Percentiles rank a stretch among this genome's conserved stretches.
phyloP scores from a whole-genome alignment of 2,113 vertebrate species.

The Datnioides undecimradiatus region DNA sequence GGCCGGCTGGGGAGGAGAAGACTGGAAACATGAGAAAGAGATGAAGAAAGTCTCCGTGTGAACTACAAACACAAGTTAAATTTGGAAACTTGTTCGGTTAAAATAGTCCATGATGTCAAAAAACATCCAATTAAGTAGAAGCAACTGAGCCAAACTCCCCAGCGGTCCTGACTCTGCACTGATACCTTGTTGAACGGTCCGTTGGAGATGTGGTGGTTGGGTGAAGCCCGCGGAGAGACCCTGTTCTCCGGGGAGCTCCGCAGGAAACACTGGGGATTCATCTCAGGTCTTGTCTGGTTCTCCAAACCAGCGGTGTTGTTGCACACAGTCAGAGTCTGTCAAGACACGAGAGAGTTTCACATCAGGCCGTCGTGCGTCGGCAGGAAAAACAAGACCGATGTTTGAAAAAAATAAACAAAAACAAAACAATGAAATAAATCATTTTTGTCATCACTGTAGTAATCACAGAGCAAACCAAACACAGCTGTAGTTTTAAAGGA shows the following conservation, averaged over 20 bases:
- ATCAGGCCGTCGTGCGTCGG: neutral
- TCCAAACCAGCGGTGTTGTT: slow-evolving; percentile 81
- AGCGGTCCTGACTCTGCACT: neutral
- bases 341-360: slow-evolving; percentile 19
- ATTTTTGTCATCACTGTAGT: neutral
- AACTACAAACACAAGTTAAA: neutral
- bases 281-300: slow-evolving; percentile 81
- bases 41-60: neutral
- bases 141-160: neutral
- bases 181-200: slow-evolving; percentile 90
- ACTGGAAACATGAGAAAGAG: slow-evolving; percentile 63
- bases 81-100: neutral
- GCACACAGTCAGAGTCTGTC: slow-evolving; percentile 88
- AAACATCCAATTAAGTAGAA: neutral
- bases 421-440: neutral
- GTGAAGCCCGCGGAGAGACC: slow-evolving; percentile 76
- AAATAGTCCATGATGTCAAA: neutral
- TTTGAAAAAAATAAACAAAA: neutral
- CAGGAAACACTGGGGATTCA: slow-evolving; percentile 86
- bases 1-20: slow-evolving; percentile 83
- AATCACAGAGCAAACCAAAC: neutral
- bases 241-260: slow-evolving; percentile 82
- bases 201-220: slow-evolving; percentile 86
- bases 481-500: neutral
- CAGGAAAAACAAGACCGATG: neutral